phyloP scores from a whole-genome alignment of 92 coral and sea anemone genomes.

The Epizoanthus rinbou region DNA sequence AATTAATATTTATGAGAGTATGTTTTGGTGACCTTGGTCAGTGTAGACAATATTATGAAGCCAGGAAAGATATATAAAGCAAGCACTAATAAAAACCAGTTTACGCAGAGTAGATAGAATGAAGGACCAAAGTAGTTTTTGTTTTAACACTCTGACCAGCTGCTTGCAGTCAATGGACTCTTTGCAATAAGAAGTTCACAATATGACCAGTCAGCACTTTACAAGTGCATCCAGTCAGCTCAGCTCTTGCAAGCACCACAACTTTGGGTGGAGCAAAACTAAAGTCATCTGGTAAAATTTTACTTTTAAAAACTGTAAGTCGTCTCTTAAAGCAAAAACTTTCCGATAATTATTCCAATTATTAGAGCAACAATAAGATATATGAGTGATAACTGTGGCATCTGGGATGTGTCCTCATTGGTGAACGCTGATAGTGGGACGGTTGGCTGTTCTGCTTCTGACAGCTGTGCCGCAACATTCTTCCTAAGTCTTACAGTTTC shows the following conservation, averaged over 20 bases:
- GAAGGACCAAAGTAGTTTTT: no score
- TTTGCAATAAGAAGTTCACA: no score
- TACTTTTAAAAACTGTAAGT: background rate
- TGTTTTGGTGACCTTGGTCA: no score
- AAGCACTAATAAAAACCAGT: no score
- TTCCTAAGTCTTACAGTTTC: slow-evolving; percentile 73
- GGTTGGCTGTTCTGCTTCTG: slow-evolving; percentile 44
- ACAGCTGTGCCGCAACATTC: slow-evolving; percentile 51
- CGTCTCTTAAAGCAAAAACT: slow-evolving; percentile 71
- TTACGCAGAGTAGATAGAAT: no score
- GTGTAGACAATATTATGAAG: no score
- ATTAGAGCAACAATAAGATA: slow-evolving; percentile 82
- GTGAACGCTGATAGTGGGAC: slow-evolving; percentile 35
- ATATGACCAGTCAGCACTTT: background rate
- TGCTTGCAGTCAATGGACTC: no score
- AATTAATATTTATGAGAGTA: no score
- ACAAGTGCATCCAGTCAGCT: background rate
- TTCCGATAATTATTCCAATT: slow-evolving; percentile 85
- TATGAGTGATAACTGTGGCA: slow-evolving; percentile 67
- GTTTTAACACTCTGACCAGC: no score
- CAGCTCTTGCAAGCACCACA: background rate
- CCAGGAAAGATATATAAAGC: no score
- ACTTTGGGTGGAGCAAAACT: slow-evolving; percentile 7
- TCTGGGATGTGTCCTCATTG: slow-evolving; percentile 43
- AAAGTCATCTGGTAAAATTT: slow-evolving; percentile 41